Evolutionary conservation across 1,140 invertebrate genomes (phyloP), one percentile per base, ranked within the genome.

Genomic region (Drosophila azteca): DNA sequence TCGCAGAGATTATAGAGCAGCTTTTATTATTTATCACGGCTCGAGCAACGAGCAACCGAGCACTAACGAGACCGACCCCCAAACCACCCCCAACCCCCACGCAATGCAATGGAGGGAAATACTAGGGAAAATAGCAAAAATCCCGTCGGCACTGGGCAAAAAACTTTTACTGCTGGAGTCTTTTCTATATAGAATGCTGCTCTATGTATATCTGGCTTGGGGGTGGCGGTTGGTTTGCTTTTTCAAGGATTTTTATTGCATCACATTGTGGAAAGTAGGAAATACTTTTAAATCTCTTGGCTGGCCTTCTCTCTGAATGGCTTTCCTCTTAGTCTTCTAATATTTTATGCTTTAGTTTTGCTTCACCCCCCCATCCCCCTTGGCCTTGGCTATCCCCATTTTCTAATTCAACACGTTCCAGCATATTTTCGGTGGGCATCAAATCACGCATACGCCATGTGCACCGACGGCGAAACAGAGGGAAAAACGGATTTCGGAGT

Each of bases 1-100:
- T 87, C 84, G 89, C 89, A 90, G 83, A 90, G 89, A 90, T 90
- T 90, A 90, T 90, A 90, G 87, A 90, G 87, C 87, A 90, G 87
- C 87, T 90, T 90, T 90, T 90, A 90, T 90, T 90, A 90, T 90
- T 90, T 90, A 90, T 90, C 87, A 87, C 85, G 66, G 78, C 78
- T 81, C 82, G 76, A 77, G 77, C 79, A 77, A 77, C 79, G 82
- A 62, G 59, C 79, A 75, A 85, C 82, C 4, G 82, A 87, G 64
- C 82, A 78, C 83, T 87, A 87, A 87, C 82, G 78, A 88, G 83
- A 88, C 82, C 17, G 17, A 20, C 17, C 17, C 82, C 11, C 35
- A 39, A 79, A 81, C 46, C 48, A 20, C 17, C 17, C 17, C 17
- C 17, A 20, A 20, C 17, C 17, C 17, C 17, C 17, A 20, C 17